Evolutionary conservation across 2,888 invertebrate genomes (phyloP).

Genomic region (Monopis laevigella): DNA sequence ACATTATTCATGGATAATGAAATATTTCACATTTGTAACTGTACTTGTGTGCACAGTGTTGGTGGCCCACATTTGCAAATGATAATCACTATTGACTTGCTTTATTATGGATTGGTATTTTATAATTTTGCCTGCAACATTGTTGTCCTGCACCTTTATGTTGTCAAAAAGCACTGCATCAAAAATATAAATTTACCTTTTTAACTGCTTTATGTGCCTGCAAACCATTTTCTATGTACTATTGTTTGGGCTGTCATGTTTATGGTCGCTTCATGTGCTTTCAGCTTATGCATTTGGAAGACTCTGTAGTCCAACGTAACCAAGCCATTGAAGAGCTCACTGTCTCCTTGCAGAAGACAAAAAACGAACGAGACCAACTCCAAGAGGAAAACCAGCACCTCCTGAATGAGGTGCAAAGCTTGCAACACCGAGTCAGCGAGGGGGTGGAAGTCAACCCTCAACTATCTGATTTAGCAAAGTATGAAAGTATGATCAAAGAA

Average conservation of each 20-base stretch:
- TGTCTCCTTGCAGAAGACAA: constrained; percentile 74
- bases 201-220: not conserved
- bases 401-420: constrained; percentile 62
- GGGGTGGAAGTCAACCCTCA: constrained; percentile 41
- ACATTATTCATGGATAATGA: too few species aligned
- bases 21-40: too few species aligned
- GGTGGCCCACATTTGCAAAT: too few species aligned
- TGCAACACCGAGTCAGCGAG: constrained; percentile 47
- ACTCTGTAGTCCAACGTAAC: constrained; percentile 74
- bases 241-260: constrained; percentile 8
- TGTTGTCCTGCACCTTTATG: too few species aligned
- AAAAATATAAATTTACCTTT: not conserved
- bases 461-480: constrained; percentile 54
- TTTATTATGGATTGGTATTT: too few species aligned
- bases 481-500: constrained; percentile 54
- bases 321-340: constrained; percentile 77
- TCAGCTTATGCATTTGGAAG: constrained; percentile 78
- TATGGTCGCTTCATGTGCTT: constrained; percentile 51
- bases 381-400: constrained; percentile 70
- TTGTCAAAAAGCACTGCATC: too few species aligned
- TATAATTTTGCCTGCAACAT: too few species aligned
- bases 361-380: constrained; percentile 69
- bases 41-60: too few species aligned
- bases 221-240: not conserved
- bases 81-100: too few species aligned